Base-by-base conservation (phyloP, 2,113 vertebrate genomes). In the Nerophis ophidion region DNA sequence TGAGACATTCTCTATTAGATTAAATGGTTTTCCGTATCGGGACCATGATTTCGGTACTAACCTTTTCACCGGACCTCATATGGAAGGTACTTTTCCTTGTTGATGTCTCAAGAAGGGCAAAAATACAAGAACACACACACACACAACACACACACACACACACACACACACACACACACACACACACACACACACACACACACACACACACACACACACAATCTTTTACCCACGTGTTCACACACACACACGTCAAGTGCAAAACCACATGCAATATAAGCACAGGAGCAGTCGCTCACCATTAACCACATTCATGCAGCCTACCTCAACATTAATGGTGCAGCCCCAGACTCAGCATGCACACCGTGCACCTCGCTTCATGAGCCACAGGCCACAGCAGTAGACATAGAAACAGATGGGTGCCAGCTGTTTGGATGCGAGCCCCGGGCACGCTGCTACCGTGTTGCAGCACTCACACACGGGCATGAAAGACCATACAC, bases 401-500 rank as follows among this genome's bases (percentile, higher is more conserved):
- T 13, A 74, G 80, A 72, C 70, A 76, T 74, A 84, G 77, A 74
- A 83, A 81, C 85, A 90, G 82, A 87, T 89, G 89, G 84, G 82
- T 76, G 85, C 83, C 87, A 90, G 86, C 86, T 90, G 87, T 79
- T 87, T 88, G 86, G 80, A 87, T 57, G 67, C 60, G 70, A 75
- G 84, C 85, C 86, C 62, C 2, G 70, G 71, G 68, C 81, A 85
- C 81, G 79, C 84, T 74, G 85, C 85, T 87, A 84, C 84, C 84
- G 85, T 86, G 85, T 76, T 83, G 66, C 77, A 77, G 71, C 76
- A 72, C 77, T 74, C 60, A 66, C 64, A 73, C 65, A 67, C 63
- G 40, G 12, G 48, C 45, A 70, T 50, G 54, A 65, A 26, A 26
- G 26, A 26, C 63, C 69, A 71, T 62, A 33, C 59, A 63, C 45